phyloP scores from a whole-genome alignment of 2,797 vertebrate genomes.

The Leuciscus waleckii region DNA sequence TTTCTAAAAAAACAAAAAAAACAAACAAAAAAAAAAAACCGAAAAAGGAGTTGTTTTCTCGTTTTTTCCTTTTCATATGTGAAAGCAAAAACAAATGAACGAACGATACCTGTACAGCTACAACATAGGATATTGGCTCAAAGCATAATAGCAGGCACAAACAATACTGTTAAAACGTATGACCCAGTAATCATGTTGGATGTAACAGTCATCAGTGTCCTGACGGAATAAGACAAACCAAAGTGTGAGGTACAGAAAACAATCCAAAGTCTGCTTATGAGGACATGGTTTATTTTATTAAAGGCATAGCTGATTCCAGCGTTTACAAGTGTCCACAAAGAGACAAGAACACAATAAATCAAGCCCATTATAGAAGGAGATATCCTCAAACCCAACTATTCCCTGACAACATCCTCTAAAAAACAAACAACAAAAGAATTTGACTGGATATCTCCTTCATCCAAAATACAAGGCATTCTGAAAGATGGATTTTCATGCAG shows the following conservation, averaged over 20 bases:
- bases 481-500: conserved; percentile 81
- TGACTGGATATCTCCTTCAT: conserved; percentile 60
- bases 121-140: neutral
- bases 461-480: conserved; percentile 70
- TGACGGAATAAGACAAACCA: neutral
- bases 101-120: neutral
- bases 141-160: neutral
- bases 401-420: conserved; percentile 48
- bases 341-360: conserved; percentile 84
- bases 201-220: neutral
- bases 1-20: too few species aligned
- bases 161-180: neutral
- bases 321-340: conserved; percentile 86
- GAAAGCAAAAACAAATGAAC: too few species aligned
- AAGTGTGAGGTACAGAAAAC: conserved; percentile 57
- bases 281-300: conserved; percentile 90
- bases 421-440: conserved; percentile 57
- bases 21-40: too few species aligned
- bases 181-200: too few species aligned
- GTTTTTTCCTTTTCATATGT: too few species aligned
- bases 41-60: too few species aligned
- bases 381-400: conserved; percentile 66
- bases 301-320: conserved; percentile 92
- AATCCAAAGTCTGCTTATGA: conserved; percentile 71
- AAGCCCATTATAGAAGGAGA: conserved; percentile 77